Percentiles rank a stretch among this genome's conserved stretches.
phyloP scores from a whole-genome alignment of 2,888 invertebrate genomes.

The Eustalomyia histrio region DNA sequence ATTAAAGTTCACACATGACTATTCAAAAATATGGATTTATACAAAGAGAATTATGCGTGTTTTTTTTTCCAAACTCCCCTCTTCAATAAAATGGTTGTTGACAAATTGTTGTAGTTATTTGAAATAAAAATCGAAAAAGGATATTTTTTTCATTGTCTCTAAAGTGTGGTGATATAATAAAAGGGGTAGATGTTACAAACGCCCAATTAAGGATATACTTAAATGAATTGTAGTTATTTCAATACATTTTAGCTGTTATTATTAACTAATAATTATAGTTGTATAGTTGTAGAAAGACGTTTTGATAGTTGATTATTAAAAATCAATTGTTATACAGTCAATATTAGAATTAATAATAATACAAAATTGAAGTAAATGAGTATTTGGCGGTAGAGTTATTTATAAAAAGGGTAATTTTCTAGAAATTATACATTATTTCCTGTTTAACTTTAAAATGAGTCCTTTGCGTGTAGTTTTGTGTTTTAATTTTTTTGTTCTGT shows the following conservation, averaged over 20 bases:
- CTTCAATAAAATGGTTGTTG: slow-evolving; percentile 47
- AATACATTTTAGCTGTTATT: slow-evolving; percentile 51
- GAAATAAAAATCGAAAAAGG: not conserved
- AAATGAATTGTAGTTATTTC: slow-evolving; percentile 33
- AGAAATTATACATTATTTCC: slow-evolving; percentile 55
- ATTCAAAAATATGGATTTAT: slow-evolving; percentile 48
- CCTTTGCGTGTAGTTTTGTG: slow-evolving; percentile 58
- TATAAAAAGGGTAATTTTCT: slow-evolving; percentile 49
- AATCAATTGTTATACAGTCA: slow-evolving; percentile 63
- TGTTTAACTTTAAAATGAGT: slow-evolving; percentile 60
- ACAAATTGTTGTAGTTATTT: slow-evolving; percentile 55
- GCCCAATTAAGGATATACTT: slow-evolving; percentile 42
- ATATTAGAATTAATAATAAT: slow-evolving; percentile 4
- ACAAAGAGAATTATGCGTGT: slow-evolving; percentile 11
- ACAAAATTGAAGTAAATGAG: not conserved
- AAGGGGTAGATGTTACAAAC: slow-evolving; percentile 50
- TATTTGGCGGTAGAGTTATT: slow-evolving; percentile 39
- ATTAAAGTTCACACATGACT: slow-evolving; percentile 64
- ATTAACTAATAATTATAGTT: slow-evolving; percentile 57
- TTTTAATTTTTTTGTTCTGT: slow-evolving; percentile 8
- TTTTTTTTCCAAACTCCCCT: not conserved
- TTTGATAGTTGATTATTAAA: slow-evolving; percentile 61
- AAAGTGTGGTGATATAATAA: not conserved
- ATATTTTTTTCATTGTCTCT: slow-evolving; percentile 1
- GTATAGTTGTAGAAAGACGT: slow-evolving; percentile 35